Conservation (phyloP, 2,888 invertebrate species). For the Lasioglossum oenotherae region DNA sequence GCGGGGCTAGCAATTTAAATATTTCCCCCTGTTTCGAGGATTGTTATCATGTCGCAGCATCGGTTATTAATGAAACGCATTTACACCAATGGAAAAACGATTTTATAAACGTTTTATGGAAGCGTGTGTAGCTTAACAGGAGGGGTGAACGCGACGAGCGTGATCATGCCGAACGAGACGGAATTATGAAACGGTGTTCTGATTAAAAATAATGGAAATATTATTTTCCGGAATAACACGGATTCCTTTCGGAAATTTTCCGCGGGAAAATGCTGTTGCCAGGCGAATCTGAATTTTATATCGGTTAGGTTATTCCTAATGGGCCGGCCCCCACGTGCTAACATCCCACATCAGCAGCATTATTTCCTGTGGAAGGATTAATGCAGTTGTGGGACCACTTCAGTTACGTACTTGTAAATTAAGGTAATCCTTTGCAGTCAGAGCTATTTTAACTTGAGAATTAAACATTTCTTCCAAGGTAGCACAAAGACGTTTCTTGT, state of each 20-base stretch:
- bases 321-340: neutral
- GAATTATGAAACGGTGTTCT: slow-evolving; percentile 31
- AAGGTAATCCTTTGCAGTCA: too few species aligned
- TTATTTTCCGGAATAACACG: slow-evolving; percentile 32
- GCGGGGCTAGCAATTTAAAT: slow-evolving; percentile 17
- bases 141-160: neutral
- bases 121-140: neutral
- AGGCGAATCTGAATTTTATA: slow-evolving; percentile 14
- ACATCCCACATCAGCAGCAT: neutral
- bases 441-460: too few species aligned
- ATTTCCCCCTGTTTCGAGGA: slow-evolving; percentile 19
- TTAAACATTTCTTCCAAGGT: too few species aligned
- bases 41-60: slow-evolving; percentile 23
- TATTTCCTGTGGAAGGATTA: neutral
- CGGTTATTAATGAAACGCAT: slow-evolving; percentile 46
- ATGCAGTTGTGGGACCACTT: neutral
- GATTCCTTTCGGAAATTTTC: slow-evolving; percentile 20
- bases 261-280: slow-evolving; percentile 2
- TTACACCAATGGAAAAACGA: slow-evolving; percentile 24
- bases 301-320: neutral
- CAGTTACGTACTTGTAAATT: neutral
- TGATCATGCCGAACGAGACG: neutral
- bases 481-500: too few species aligned
- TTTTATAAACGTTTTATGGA: slow-evolving; percentile 44
- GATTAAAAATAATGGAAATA: slow-evolving; percentile 42